Percentiles rank a stretch among this genome's conserved stretches.
phyloP scores from a whole-genome alignment of 2,113 vertebrate genomes.

The Pavo muticus region DNA sequence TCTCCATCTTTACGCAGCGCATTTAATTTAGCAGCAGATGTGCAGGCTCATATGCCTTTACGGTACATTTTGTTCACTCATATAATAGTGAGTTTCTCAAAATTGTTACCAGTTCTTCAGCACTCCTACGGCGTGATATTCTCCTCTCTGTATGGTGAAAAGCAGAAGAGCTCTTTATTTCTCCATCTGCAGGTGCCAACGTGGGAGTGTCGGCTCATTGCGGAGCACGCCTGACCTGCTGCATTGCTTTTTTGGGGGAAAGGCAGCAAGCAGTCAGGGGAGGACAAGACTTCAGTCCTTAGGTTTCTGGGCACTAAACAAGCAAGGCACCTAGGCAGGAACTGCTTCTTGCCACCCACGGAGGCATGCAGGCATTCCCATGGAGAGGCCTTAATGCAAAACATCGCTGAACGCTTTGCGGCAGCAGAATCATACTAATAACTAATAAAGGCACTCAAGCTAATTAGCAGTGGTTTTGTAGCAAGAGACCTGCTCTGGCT shows the following conservation, averaged over 20 bases:
- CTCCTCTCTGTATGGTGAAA: not conserved
- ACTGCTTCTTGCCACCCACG: not conserved
- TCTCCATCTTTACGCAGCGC: not conserved
- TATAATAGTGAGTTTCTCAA: conserved; percentile 47
- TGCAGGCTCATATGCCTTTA: conserved; percentile 52
- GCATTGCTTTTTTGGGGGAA: not conserved
- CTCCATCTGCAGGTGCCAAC: conserved; percentile 41
- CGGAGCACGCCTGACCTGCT: not conserved
- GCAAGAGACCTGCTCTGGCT: not conserved
- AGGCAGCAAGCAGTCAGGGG: not conserved
- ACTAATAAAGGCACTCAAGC: not conserved
- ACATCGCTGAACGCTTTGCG: fast-evolving
- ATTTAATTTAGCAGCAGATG: conserved; percentile 69
- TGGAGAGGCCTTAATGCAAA: not conserved
- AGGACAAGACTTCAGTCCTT: not conserved
- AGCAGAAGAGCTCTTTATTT: conserved; percentile 54
- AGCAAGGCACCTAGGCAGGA: not conserved
- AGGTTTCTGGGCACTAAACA: not conserved
- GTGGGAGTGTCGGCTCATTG: conserved; percentile 19
- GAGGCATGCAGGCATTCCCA: not conserved
- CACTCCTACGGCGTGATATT: not conserved
- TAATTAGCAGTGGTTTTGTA: not conserved
- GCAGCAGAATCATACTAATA: not conserved
- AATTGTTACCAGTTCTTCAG: conserved; percentile 45
- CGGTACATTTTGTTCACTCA: conserved; percentile 65